Evolutionary conservation across 2,113 vertebrate species (phyloP), one percentile per base, ranked within the genome.

Genomic region (Paramisgurnus dabryanus): DNA sequence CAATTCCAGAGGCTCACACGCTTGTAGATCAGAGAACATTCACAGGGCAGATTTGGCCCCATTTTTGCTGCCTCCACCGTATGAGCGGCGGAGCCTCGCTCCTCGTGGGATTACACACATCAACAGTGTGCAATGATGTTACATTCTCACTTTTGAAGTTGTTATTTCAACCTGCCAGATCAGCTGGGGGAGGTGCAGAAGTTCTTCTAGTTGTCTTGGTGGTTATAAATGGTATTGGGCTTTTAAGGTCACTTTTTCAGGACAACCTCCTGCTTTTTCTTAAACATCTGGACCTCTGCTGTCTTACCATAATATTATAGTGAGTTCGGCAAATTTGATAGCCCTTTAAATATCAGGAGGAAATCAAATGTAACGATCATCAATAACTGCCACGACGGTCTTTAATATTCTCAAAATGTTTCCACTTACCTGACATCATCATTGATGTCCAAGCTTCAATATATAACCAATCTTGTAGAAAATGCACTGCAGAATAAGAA

Each of bases 1-100:
- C 76, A 80, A 69, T 85, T 80, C 84, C 84, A 76, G 43, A 53
- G 61, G 58, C 50, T 78, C 63, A 64, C 61, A 77, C 12, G 27
- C 17, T 64, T 68, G 45, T 41, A 76, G 68, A 80, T 63, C 41
- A 72, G 10, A 73, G 61, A 85, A 80, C 66, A 76, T 39, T 61
- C 66, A 66, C 7, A 1, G 74, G 65, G 9, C n/a, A 27, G 55
- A 58, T 57, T 63, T 85, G 77, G 70, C 72, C 84, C 60, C 71
- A 57, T 82, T 82, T 77, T 82, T 53, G 50, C 60, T 53, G 53
- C 18, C 50, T 70, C 43, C 15, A 40, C 43, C 53, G n/a, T 22
- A 8, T 55, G 22, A 76, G 34, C 7, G 18, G 34, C 7, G 18
- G 22, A 79, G 64, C 34, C 27, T 79, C n/a, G 27, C 68, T 79